Evolutionary conservation across 1,140 invertebrate species (phyloP).

Genomic region (Polyergus mexicanus): DNA sequence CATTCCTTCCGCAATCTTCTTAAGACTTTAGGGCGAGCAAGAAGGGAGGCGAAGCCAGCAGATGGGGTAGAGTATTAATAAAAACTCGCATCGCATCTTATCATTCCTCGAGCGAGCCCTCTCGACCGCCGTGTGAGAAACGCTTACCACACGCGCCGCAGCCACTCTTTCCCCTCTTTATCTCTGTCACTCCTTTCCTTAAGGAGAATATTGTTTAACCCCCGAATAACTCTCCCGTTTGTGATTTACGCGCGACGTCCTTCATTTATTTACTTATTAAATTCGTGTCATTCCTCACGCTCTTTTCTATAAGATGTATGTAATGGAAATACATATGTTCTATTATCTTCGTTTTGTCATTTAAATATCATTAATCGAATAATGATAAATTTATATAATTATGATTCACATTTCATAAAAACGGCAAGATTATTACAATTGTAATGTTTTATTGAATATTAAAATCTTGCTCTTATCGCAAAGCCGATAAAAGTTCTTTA

Average conservation of each 20-base stretch:
- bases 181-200: slow-evolving; percentile 70
- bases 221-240: slow-evolving; percentile 21
- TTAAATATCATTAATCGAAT: background rate
- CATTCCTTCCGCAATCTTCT: slow-evolving; percentile 76
- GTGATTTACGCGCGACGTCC: slow-evolving; percentile 66
- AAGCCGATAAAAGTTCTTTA: background rate
- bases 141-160: slow-evolving; percentile 55
- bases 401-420: background rate
- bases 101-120: slow-evolving; percentile 69
- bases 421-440: background rate
- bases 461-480: too few species aligned
- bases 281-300: slow-evolving; percentile 48
- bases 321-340: background rate
- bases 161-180: slow-evolving; percentile 66
- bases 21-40: slow-evolving; percentile 72
- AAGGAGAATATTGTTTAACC: slow-evolving; percentile 75
- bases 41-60: slow-evolving; percentile 62
- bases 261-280: slow-evolving; percentile 70
- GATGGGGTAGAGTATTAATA: slow-evolving; percentile 78
- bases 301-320: slow-evolving; percentile 15
- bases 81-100: slow-evolving; percentile 78
- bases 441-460: too few species aligned
- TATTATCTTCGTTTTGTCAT: background rate
- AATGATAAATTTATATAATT: background rate
- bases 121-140: slow-evolving; percentile 70